Percentiles rank a stretch among this genome's conserved stretches.
These are phyloP conservation scores for Naja naja DNA, from an alignment of 2,113 vertebrate species.

Conservation along the genomic window DNA sequence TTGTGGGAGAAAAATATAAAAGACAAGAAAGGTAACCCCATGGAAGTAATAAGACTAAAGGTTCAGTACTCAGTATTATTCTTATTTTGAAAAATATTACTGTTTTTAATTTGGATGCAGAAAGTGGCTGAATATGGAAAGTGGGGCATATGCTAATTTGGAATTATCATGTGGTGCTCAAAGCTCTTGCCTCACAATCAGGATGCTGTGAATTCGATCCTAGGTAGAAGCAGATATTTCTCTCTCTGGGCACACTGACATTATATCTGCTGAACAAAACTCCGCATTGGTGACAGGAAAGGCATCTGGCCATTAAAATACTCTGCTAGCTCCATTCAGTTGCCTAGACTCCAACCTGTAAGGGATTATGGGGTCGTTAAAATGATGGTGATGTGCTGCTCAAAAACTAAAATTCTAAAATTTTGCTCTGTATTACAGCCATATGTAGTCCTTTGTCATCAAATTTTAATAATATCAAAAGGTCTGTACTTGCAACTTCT, in stretches of 20 bases:
- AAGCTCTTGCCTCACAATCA: neutral
- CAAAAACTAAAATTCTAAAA: neutral
- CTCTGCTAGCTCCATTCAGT: too few species aligned
- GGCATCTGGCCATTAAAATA: too few species aligned
- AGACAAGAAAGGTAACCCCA: slow-evolving; percentile 77
- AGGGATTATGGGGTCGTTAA: too few species aligned
- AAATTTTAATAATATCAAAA: neutral
- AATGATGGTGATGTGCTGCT: too few species aligned
- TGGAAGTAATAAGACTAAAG: slow-evolving; percentile 92
- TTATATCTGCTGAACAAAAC: too few species aligned
- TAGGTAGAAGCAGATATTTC: too few species aligned
- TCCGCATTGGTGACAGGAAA: too few species aligned
- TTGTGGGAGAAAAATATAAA: slow-evolving; percentile 91
- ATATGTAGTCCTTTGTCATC: neutral
- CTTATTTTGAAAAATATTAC: neutral
- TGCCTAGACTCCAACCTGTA: too few species aligned
- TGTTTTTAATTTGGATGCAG: neutral
- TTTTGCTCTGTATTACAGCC: neutral
- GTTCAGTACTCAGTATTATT: slow-evolving; percentile 61
- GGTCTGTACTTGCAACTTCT: neutral
- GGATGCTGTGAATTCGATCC: too few species aligned
- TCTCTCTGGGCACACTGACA: too few species aligned
- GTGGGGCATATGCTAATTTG: neutral
- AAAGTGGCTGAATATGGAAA: neutral
- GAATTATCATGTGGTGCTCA: neutral